A percentile compares a stretch with the other conserved stretches of the same genome.
Evolutionary conservation across 2,888 invertebrate species (phyloP).

Genomic region (Oxytorus armatus): DNA sequence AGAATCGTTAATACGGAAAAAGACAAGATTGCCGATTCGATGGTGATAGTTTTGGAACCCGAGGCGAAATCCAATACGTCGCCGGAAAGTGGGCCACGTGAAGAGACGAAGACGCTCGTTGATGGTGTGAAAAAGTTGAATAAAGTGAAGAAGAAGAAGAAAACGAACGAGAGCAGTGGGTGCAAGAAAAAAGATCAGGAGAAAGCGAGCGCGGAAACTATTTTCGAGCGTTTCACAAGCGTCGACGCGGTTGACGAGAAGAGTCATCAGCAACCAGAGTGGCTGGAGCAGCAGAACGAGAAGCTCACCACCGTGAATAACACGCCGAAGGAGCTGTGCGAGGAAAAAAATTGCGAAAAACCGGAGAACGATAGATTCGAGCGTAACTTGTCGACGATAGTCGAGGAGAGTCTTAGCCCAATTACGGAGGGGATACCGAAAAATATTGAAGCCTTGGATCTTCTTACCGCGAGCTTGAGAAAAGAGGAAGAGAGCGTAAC

Average conservation of each 20-base stretch:
- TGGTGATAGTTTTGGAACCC: constrained; percentile 34
- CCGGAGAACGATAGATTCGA: constrained; percentile 50
- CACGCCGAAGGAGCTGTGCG: constrained; percentile 70
- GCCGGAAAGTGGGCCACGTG: constrained; percentile 42
- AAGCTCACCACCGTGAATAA: constrained; percentile 41
- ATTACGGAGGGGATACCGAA: constrained; percentile 37
- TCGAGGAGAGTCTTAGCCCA: constrained; percentile 57
- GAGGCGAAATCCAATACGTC: constrained; percentile 63
- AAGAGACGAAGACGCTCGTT: constrained; percentile 71
- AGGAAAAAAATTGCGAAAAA: constrained; percentile 67
- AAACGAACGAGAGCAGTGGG: constrained; percentile 75
- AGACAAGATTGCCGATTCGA: constrained; percentile 19
- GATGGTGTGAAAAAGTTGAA: constrained; percentile 76
- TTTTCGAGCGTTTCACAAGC: constrained; percentile 64
- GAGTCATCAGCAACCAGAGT: constrained; percentile 36
- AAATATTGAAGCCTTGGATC: constrained; percentile 27
- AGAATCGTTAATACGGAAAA: constrained; percentile 22
- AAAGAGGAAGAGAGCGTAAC: neutral
- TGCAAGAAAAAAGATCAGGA: constrained; percentile 73
- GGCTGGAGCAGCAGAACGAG: constrained; percentile 32
- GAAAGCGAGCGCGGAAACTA: constrained; percentile 71
- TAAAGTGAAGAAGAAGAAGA: constrained; percentile 72
- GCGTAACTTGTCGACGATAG: constrained; percentile 59
- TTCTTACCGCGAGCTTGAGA: neutral
- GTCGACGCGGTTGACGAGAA: constrained; percentile 50